These are phyloP conservation scores for Cheilosia soror DNA, from an alignment of 2,888 invertebrate species.

Conservation along the genomic window DNA sequence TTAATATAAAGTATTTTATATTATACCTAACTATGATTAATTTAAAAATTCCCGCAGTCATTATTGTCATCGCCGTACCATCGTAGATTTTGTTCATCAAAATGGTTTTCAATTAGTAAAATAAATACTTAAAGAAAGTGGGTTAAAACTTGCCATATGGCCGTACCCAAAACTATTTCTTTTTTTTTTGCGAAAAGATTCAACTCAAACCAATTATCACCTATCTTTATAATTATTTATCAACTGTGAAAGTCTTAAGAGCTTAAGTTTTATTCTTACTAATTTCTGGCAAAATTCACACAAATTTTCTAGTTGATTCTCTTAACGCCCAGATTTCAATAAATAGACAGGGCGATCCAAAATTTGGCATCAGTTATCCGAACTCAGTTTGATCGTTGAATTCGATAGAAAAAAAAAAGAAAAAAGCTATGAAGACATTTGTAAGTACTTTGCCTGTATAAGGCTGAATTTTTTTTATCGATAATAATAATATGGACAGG, in stretches of 20 bases:
- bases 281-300: neutral
- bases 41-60: too few relatives aligned
- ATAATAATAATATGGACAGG: too few relatives aligned
- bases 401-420: neutral
- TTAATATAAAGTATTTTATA: too few relatives aligned
- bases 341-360: conserved; percentile 7
- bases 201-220: conserved; percentile 21
- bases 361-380: conserved; percentile 20
- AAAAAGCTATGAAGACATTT: conserved; percentile 43
- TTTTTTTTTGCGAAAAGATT: neutral
- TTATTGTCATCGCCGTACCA: too few relatives aligned
- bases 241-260: neutral
- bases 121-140: neutral
- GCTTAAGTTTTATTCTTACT: conserved; percentile 3
- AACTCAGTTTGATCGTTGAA: neutral
- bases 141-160: neutral
- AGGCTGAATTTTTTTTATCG: too few relatives aligned
- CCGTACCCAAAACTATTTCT: too few relatives aligned
- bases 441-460: conserved; percentile 27
- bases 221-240: neutral
- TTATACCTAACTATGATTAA: too few relatives aligned
- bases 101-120: too few relatives aligned
- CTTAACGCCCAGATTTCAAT: conserved; percentile 2
- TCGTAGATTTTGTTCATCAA: too few relatives aligned
- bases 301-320: neutral